Conservation (phyloP, 2,888 invertebrate species). For the Diadromus collaris region DNA sequence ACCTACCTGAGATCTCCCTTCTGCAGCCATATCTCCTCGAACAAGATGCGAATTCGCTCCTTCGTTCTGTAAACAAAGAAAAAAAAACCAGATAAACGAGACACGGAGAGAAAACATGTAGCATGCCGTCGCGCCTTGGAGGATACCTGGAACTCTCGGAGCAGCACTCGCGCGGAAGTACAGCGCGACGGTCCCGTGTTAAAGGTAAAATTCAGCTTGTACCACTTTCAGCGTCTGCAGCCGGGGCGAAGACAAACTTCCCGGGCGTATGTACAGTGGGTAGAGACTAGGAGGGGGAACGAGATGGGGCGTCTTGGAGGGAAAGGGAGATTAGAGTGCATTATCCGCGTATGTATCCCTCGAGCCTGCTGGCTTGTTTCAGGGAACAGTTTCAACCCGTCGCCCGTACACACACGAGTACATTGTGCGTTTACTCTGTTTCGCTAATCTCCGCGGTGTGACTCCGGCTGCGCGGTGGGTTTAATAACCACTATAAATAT, state of each 20-base stretch:
- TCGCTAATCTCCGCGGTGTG: slow-evolving; percentile 51
- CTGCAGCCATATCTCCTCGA: slow-evolving; percentile 90
- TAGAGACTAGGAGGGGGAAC: slow-evolving; percentile 7
- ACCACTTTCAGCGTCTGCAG: slow-evolving; percentile 43
- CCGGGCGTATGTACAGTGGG: slow-evolving; percentile 14
- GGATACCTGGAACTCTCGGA: slow-evolving; percentile 31
- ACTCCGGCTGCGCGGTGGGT: slow-evolving; percentile 14
- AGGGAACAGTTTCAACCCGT: slow-evolving; percentile 38
- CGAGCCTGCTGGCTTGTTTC: slow-evolving; percentile 49
- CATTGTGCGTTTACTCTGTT: slow-evolving; percentile 51
- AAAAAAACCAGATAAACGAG: slow-evolving; percentile 28
- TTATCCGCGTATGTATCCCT: slow-evolving; percentile 53
- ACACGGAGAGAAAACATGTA: slow-evolving; percentile 10
- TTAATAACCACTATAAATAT: slow-evolving; percentile 45
- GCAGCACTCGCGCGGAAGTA: slow-evolving; percentile 21
- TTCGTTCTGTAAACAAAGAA: slow-evolving; percentile 84
- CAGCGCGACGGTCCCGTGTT: slow-evolving; percentile 37
- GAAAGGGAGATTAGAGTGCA: slow-evolving; percentile 37
- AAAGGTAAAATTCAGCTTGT: slow-evolving; percentile 45
- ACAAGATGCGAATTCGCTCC: slow-evolving; percentile 90
- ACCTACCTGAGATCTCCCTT: slow-evolving; percentile 89
- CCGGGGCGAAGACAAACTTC: slow-evolving; percentile 46
- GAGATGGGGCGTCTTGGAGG: slow-evolving; percentile 6
- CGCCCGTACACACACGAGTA: slow-evolving; percentile 25
- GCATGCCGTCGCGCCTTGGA: slow-evolving; percentile 2